Conservation (phyloP, 2,888 invertebrate genomes). For the Euzophera pinguis region DNA sequence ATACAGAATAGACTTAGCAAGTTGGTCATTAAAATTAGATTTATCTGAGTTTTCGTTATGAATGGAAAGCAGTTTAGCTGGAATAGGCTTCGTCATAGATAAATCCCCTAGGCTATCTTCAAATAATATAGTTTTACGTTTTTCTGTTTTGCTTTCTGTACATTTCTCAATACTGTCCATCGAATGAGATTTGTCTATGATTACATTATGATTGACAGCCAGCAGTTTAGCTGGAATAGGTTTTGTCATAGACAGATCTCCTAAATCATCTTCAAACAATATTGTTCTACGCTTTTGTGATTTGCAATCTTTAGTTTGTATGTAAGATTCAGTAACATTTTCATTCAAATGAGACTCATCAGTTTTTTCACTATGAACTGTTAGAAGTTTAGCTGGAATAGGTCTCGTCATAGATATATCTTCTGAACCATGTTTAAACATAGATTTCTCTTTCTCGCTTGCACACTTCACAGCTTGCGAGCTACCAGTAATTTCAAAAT, state of each 20-base stretch:
- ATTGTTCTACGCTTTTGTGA: conserved; percentile 22
- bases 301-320: not conserved
- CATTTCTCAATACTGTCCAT: not conserved
- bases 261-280: conserved; percentile 26
- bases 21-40: not conserved
- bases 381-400: conserved; percentile 24
- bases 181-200: not conserved
- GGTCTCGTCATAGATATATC: conserved; percentile 39
- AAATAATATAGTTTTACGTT: conserved; percentile 27
- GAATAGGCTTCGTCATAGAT: conserved; percentile 30
- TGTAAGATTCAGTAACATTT: not conserved
- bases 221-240: conserved; percentile 26
- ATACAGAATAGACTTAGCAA: not conserved
- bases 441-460: conserved; percentile 16
- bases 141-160: not conserved
- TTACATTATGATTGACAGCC: not conserved
- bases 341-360: not conserved
- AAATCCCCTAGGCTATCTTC: conserved; percentile 26
- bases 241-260: conserved; percentile 37
- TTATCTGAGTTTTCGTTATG: not conserved
- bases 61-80: conserved; percentile 13
- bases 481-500: not conserved
- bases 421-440: conserved; percentile 26
- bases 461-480: not conserved
- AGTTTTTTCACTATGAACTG: not conserved